A percentile compares a stretch with the other conserved stretches of the same genome.
These are phyloP conservation scores for Drosophila truncata DNA, from an alignment of 1,140 invertebrate genomes.

Conservation along the genomic window DNA sequence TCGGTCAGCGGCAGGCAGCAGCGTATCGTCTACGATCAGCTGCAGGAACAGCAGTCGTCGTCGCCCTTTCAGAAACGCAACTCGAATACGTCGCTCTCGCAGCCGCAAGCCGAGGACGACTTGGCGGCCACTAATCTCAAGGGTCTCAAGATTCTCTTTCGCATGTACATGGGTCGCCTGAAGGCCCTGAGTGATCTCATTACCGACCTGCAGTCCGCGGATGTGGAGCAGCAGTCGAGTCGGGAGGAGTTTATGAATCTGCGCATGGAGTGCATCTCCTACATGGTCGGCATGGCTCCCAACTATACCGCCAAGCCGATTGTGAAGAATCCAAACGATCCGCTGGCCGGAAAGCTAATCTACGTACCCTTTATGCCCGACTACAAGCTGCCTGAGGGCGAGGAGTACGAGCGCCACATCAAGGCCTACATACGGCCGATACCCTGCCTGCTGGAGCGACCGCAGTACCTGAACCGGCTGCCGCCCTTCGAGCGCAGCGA, in stretches of 20 bases:
- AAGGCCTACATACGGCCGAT: conserved; percentile 75
- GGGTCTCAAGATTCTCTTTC: conserved; percentile 82
- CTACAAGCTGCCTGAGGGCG: conserved; percentile 69
- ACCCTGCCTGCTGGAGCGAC: conserved; percentile 76
- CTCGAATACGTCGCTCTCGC: conserved; percentile 70
- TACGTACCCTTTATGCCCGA: conserved; percentile 82
- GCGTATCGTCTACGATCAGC: conserved; percentile 78
- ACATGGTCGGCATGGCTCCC: conserved; percentile 74
- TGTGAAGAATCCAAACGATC: conserved; percentile 41
- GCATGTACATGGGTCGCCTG: conserved; percentile 82
- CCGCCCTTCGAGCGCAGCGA: conserved; percentile 75
- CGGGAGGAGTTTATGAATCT: conserved; percentile 74
- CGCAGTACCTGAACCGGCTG: conserved; percentile 78
- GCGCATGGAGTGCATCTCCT: conserved; percentile 80
- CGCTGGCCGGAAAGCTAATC: conserved; percentile 53
- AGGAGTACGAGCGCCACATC: conserved; percentile 71
- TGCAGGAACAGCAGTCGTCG: conserved; percentile 73
- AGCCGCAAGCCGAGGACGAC: conserved; percentile 63
- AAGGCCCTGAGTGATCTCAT: conserved; percentile 80
- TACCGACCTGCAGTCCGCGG: conserved; percentile 76
- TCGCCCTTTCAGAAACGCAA: conserved; percentile 75
- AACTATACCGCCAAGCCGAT: conserved; percentile 66
- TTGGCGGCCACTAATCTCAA: conserved; percentile 69
- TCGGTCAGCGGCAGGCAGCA: conserved; percentile 67
- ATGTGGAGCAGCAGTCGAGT: conserved; percentile 71